Percentiles rank a stretch among this genome's conserved stretches.
These are phyloP conservation scores for Colaptes auratus DNA, from an alignment of 2,113 vertebrate genomes.

Conservation along the genomic window DNA sequence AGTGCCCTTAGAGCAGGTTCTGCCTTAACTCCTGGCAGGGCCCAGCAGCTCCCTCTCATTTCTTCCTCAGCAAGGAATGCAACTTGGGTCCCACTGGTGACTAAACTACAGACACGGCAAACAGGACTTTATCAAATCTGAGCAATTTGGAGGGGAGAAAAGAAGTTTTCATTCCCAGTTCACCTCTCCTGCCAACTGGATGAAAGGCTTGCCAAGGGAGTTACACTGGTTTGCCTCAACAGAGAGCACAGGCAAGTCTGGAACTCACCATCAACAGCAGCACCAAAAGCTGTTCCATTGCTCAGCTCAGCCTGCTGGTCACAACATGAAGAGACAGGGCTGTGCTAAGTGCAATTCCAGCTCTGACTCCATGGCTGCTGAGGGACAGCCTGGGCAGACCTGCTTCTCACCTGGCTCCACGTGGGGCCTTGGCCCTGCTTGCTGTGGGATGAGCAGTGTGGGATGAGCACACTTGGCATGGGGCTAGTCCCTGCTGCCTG, in stretches of 20 bases:
- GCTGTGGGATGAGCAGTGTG: not conserved
- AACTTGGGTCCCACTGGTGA: not conserved
- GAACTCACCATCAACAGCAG: not conserved
- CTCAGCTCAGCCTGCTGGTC: not conserved
- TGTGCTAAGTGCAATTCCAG: not conserved
- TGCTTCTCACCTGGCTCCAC: not conserved
- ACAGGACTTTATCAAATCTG: not conserved
- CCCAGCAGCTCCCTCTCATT: not conserved
- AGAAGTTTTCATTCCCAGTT: not conserved
- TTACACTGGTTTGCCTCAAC: not conserved
- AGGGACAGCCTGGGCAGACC: not conserved
- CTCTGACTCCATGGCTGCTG: rapidly evolving
- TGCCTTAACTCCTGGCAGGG: not conserved
- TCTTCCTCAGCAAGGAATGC: not conserved
- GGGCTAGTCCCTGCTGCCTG: not conserved
- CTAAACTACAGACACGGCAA: not conserved
- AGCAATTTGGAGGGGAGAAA: not conserved
- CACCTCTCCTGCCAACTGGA: not conserved
- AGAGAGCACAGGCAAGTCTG: not conserved
- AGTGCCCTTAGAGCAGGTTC: not conserved
- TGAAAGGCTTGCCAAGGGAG: not conserved
- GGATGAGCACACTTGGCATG: rapidly evolving
- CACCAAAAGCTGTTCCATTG: not conserved
- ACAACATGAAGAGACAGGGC: not conserved
- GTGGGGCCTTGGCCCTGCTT: rapidly evolving